Evolutionary conservation across 2,113 vertebrate species (phyloP).

Genomic region (Capreolus pygargus): DNA sequence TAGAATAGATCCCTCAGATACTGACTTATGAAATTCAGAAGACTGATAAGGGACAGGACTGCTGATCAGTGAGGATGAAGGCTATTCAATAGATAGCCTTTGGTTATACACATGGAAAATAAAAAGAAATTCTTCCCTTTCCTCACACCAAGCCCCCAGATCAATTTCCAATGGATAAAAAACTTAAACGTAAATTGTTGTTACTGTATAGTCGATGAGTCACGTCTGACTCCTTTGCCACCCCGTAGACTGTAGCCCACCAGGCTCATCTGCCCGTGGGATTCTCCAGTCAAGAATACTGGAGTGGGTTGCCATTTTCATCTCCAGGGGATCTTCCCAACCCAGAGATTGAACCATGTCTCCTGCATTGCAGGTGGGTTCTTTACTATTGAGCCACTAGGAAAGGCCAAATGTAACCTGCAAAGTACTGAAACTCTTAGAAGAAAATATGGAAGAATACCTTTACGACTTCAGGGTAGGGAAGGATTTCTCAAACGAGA

Average conservation of each 20-base stretch:
- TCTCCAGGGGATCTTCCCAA: not conserved
- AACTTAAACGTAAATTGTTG: not conserved
- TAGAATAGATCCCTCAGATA: not conserved
- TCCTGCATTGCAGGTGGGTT: not conserved
- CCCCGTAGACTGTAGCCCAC: not conserved
- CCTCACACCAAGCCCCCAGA: not conserved
- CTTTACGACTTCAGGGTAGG: not conserved
- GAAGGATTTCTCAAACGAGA: not conserved
- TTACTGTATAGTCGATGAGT: not conserved
- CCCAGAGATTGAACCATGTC: not conserved
- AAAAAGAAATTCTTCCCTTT: not conserved
- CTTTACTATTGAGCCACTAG: not conserved
- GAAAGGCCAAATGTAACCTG: not conserved
- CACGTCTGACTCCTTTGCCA: not conserved
- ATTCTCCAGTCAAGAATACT: not conserved
- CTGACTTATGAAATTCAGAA: not conserved
- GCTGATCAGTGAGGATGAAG: not conserved
- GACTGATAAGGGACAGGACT: not conserved
- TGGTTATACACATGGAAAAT: not conserved
- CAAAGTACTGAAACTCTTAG: not conserved
- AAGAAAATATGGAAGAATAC: not conserved
- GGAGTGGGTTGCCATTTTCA: not conserved
- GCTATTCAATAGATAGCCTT: fast-evolving
- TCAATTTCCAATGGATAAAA: not conserved
- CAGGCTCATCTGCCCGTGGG: not conserved